phyloP scores from a whole-genome alignment of 2,113 vertebrate genomes.

The Hydrochoerus hydrochaeris region DNA sequence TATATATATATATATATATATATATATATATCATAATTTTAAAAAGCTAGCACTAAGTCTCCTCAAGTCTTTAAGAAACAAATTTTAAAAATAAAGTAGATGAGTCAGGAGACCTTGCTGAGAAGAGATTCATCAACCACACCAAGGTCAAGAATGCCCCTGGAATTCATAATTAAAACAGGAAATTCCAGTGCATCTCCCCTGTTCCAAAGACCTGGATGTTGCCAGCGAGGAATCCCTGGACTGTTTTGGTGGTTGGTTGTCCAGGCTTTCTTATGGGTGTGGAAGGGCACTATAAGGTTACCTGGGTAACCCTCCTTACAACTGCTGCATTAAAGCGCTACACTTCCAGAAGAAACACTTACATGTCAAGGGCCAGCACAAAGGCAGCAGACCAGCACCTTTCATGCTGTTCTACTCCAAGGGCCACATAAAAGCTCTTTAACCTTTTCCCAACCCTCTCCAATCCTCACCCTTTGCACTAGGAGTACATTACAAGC shows the following conservation, averaged over 20 bases:
- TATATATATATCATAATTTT: neutral
- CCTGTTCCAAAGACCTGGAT: neutral
- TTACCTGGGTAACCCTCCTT: neutral
- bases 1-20: neutral
- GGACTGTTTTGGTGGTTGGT: neutral
- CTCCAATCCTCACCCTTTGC: neutral
- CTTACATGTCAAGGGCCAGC: neutral
- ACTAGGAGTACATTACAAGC: neutral
- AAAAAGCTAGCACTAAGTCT: constrained; percentile 4
- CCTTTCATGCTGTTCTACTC: neutral
- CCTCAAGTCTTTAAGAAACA: constrained; percentile 2
- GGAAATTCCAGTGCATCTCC: constrained; percentile 56
- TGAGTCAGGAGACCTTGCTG: neutral
- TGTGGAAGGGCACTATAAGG: neutral
- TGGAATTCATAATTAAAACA: constrained; percentile 68
- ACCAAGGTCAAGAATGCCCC: neutral
- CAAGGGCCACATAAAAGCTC: neutral
- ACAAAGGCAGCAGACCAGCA: neutral
- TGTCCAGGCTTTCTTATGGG: neutral
- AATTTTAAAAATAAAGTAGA: neutral
- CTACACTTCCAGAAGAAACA: neutral
- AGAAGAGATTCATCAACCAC: neutral
- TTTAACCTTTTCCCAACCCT: neutral
- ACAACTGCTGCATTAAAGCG: neutral
- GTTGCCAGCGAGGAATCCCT: neutral